Percentiles rank a stretch among this genome's conserved stretches.
phyloP scores from a whole-genome alignment of 2,888 invertebrate genomes.

The Eupelmus urozonus region DNA sequence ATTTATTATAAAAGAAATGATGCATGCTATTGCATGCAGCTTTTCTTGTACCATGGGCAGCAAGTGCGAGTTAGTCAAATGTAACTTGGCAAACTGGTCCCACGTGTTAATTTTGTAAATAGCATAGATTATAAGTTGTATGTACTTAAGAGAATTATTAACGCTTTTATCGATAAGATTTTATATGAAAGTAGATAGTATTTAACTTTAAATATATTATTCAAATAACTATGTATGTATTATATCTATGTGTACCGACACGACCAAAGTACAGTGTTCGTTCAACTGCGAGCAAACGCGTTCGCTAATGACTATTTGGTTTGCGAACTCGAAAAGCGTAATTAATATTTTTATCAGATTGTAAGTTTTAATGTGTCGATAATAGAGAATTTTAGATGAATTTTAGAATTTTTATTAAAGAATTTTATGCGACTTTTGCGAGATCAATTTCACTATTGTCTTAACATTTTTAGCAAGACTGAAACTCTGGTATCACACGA shows the following conservation, averaged over 20 bases:
- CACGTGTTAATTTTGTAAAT: slow-evolving; percentile 73
- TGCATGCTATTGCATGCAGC: slow-evolving; percentile 64
- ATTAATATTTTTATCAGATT: slow-evolving; percentile 58
- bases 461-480: slow-evolving; percentile 60
- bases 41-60: slow-evolving; percentile 44
- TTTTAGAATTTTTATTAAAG: slow-evolving; percentile 54
- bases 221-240: slow-evolving; percentile 69
- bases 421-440: slow-evolving; percentile 46
- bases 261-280: slow-evolving; percentile 73
- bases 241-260: slow-evolving; percentile 67
- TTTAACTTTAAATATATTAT: slow-evolving; percentile 65
- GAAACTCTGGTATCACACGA: slow-evolving; percentile 50
- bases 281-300: slow-evolving; percentile 45
- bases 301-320: slow-evolving; percentile 42
- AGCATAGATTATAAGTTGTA: slow-evolving; percentile 66
- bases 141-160: slow-evolving; percentile 60
- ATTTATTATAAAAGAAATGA: slow-evolving; percentile 61
- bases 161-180: slow-evolving; percentile 69
- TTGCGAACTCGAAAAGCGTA: slow-evolving; percentile 31
- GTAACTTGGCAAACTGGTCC: slow-evolving; percentile 26
- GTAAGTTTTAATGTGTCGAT: slow-evolving; percentile 48
- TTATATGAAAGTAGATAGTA: slow-evolving; percentile 69
- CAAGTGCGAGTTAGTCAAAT: slow-evolving; percentile 34
- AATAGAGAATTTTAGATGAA: slow-evolving; percentile 57
- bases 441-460: slow-evolving; percentile 46